These are phyloP conservation scores for Falco peregrinus DNA, from an alignment of 2,797 vertebrate species.

Conservation along the genomic window DNA sequence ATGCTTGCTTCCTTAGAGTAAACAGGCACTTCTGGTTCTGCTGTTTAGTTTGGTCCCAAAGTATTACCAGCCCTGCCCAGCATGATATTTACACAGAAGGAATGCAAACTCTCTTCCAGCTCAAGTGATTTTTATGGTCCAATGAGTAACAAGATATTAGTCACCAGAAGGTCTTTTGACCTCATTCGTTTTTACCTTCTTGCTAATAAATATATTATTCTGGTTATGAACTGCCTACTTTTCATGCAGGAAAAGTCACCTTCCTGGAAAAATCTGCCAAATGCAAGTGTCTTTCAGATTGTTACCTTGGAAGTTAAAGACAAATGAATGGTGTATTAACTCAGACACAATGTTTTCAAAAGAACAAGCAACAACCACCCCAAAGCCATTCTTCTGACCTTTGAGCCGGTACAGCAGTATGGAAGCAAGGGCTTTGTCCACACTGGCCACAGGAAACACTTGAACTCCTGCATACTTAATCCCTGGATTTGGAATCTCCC, in stretches of 20 bases:
- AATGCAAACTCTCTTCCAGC: background rate
- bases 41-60: slow-evolving; percentile 12
- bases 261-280: background rate
- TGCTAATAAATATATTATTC: slow-evolving; percentile 5
- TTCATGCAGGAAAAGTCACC: background rate
- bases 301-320: background rate
- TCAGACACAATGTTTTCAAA: background rate
- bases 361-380: background rate
- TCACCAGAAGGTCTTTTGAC: background rate
- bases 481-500: background rate
- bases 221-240: background rate
- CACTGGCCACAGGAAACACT: background rate
- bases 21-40: slow-evolving; percentile 21
- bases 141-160: slow-evolving; percentile 21
- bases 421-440: background rate
- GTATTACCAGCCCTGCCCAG: background rate
- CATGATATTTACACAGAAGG: slow-evolving; percentile 29
- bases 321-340: background rate
- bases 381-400: background rate
- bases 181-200: background rate
- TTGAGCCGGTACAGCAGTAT: background rate
- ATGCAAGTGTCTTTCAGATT: background rate
- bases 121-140: slow-evolving; percentile 42
- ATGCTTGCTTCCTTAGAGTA: slow-evolving; percentile 27
- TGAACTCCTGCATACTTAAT: background rate